Base-by-base conservation (phyloP, 2,797 vertebrate genomes). In the Cheracebus regulus region DNA sequence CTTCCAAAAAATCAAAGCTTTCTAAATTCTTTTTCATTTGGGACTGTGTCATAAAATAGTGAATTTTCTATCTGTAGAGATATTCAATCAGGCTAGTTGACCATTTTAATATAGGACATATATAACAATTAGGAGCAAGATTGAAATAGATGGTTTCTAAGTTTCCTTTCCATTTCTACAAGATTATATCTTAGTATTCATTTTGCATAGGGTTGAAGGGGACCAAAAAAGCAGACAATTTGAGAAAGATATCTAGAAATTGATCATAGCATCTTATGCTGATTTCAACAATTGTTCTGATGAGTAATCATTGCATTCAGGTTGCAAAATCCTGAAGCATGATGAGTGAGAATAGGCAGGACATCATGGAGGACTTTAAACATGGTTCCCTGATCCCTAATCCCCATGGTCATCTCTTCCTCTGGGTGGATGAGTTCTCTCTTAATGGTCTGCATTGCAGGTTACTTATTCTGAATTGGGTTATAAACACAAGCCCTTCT, bases 401-500 rank as follows among this genome's bases (percentile, higher is more conserved):
- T 86, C 41, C 48, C 57, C 7, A 50, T 55, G 22, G 36, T 85
- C 30, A n/a, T 84, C 22, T 39, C 52, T 94, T 84, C 57, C 17
- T 55, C 24, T 72, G 30, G 41, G 61, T 87, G 33, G 33, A 78
- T 58, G 61, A 61, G 55, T 46, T 80, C 3, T 94, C 92, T 67
- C 91, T 94, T 95, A 90, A 87, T 92, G 52, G 1, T n/a, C 90
- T 96, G 89, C 87, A 81, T 19, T 97, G 86, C 80, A 55, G 85
- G 93, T 92, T 55, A 10, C 81, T 96, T 96, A 90, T 57, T 72
- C 92, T 46, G 78, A 76, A 94, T 88, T 95, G 97, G 97, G 92
- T 95, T 98, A 97, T 88, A 97, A 97, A 98, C 89, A 97, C 97
- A 98, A 98, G 94, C 81, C 79, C 86, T 98, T 93, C 98, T 98